These are phyloP conservation scores for Pogonophryne albipinna DNA, from an alignment of 2,797 vertebrate genomes.

Conservation along the genomic window DNA sequence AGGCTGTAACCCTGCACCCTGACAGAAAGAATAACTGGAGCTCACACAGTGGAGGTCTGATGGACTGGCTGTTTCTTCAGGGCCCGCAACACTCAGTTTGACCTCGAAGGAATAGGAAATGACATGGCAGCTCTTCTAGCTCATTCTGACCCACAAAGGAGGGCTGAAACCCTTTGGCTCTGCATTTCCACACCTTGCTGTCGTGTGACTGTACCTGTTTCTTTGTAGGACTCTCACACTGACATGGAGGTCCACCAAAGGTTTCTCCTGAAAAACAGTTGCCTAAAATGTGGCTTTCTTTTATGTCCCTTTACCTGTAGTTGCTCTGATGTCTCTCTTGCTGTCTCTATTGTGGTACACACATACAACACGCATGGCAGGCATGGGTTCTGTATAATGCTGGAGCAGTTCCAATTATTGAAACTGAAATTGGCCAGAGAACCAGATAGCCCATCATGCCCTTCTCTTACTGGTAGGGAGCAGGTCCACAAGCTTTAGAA, in stretches of 20 bases:
- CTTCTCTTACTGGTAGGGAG: slow-evolving; percentile 32
- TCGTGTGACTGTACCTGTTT: neutral
- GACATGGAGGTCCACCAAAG: neutral
- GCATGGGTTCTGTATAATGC: slow-evolving; percentile 45
- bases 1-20: slow-evolving; percentile 44
- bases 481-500: neutral
- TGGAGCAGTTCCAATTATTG: slow-evolving; percentile 56
- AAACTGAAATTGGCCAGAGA: slow-evolving; percentile 66
- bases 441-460: slow-evolving; percentile 58
- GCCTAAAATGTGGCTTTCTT: neutral
- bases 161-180: slow-evolving; percentile 31
- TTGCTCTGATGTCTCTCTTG: neutral
- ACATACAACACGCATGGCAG: slow-evolving; percentile 10
- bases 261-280: neutral
- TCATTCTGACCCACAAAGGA: slow-evolving; percentile 40
- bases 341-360: neutral
- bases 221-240: neutral
- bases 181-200: slow-evolving; percentile 17
- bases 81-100: slow-evolving; percentile 57
- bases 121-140: slow-evolving; percentile 49
- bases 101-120: slow-evolving; percentile 39
- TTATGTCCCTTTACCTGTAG: neutral
- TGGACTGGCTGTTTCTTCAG: slow-evolving; percentile 34
- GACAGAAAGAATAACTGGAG: slow-evolving; percentile 34
- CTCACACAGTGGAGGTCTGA: slow-evolving; percentile 15